Evolutionary conservation across 1,140 invertebrate species (phyloP).

Genomic region (Drosophila watanabei): DNA sequence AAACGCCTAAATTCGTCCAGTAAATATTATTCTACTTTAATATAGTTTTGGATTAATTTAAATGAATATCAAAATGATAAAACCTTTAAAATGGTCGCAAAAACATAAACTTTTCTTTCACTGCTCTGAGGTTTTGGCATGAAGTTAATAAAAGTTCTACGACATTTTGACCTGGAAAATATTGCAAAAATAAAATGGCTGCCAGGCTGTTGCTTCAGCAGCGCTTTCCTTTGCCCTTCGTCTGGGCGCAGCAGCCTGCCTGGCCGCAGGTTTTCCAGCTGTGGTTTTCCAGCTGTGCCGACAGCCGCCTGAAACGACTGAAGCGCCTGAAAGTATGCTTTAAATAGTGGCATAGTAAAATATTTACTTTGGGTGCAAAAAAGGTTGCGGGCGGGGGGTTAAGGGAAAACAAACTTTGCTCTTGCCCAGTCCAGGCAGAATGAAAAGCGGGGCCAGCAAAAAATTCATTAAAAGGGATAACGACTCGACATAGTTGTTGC

Average conservation of each 20-base stretch:
- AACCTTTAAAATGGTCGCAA: background rate
- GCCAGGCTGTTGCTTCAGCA: constrained; percentile 67
- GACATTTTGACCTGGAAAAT: constrained; percentile 82
- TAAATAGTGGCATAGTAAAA: constrained; percentile 81
- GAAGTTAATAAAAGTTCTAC: constrained; percentile 82
- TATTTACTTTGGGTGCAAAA: constrained; percentile 76
- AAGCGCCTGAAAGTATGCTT: constrained; percentile 69
- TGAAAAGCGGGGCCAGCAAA: constrained; percentile 64
- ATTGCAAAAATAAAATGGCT: constrained; percentile 80
- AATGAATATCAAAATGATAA: no score
- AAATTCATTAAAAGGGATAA: constrained; percentile 84
- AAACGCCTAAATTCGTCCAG: no score
- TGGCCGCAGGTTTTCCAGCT: constrained; percentile 41
- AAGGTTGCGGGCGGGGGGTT: constrained; percentile 24
- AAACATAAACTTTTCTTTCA: background rate
- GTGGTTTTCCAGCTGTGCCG: constrained; percentile 68
- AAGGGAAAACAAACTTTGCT: constrained; percentile 52
- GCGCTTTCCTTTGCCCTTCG: constrained; percentile 16
- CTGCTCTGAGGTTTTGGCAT: constrained; percentile 23
- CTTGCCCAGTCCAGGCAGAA: constrained; percentile 38
- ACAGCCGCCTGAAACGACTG: constrained; percentile 21
- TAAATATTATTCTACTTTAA: no score
- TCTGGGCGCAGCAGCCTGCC: constrained; percentile 5
- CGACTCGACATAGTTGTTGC: constrained; percentile 74
- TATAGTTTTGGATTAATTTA: no score